Evolutionary conservation across 2,888 invertebrate genomes (phyloP), one percentile per base, ranked within the genome.

Genomic region (Oxyscelio sp.): DNA sequence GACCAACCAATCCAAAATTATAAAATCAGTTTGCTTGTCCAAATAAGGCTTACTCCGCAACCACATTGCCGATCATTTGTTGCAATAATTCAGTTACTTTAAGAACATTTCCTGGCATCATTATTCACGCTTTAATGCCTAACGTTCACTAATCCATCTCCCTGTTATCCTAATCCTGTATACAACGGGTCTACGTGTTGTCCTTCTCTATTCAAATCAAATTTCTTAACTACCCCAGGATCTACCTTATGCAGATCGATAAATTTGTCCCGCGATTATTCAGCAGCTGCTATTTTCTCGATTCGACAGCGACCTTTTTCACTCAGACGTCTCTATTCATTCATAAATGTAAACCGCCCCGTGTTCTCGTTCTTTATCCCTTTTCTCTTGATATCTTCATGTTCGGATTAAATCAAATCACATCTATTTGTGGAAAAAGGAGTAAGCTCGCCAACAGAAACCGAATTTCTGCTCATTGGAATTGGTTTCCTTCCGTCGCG

Each of bases 41-140:
- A 66, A 61, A 70, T 45, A 63, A 61, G 54, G 27, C 27, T 11
- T 19, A 19, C 2, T 1, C n/a, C 1, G 3, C 31, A 38, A 65
- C 54, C 52, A 58, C 34, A 27, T 50, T 22, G 58, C 71, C 48
- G 58, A 71, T 68, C 70, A 79, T 79, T 79, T 79, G 63, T 70
- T 48, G 79, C 52, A 38, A 79, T 71, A 79, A 79, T 65, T 79
- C 71, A 71, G 24, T 50, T 13, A 19, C 66, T 65, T 65, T 27
- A 71, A 73, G 80, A 80, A 56, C 56, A 73, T 80, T 80, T 80
- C 80, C 80, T 63, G 38, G 27, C 27, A 34, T 71, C 71, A 71
- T 71, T 79, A 79, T 79, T 79, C 79, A 79, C 45, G 58, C 56
- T 56, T 71, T 79, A 79, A 58, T 56, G 45, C 71, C 58, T 34